Percentiles rank a stretch among this genome's conserved stretches.
Evolutionary conservation across 2,113 vertebrate species (phyloP).

Genomic region (Pterocles orientalis): DNA sequence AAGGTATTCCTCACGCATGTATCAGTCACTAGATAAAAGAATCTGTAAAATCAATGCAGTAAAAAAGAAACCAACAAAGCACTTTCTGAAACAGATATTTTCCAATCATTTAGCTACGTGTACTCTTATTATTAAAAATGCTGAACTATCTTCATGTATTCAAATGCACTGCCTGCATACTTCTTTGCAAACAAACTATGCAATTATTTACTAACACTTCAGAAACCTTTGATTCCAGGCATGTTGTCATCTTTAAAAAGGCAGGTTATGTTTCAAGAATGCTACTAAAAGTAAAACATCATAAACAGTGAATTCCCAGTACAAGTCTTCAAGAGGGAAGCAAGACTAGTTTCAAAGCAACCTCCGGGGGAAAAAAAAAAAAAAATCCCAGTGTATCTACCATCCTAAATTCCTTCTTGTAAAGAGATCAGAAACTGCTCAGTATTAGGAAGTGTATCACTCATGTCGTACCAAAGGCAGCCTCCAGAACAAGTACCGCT

Average conservation of each 20-base stretch:
- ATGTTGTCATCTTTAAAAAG: background rate
- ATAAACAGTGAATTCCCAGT: background rate
- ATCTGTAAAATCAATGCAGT: conserved; percentile 25
- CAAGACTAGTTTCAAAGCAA: background rate
- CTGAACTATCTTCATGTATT: background rate
- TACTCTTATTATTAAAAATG: background rate
- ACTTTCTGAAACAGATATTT: background rate
- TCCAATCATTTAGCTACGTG: background rate
- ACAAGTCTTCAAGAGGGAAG: background rate
- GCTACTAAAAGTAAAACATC: background rate
- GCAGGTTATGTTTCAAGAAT: background rate
- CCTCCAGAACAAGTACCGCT: background rate
- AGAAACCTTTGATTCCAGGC: background rate
- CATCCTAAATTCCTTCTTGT: background rate
- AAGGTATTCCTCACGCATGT: background rate
- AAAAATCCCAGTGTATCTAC: background rate
- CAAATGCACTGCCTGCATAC: background rate
- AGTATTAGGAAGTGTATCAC: fast-evolving
- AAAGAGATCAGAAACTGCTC: background rate
- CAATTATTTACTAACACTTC: background rate
- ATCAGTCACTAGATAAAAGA: conserved; percentile 34
- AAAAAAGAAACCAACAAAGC: conserved; percentile 2
- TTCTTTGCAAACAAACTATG: background rate
- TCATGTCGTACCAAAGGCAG: background rate
- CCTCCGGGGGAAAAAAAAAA: no score